Conservation (phyloP, 2,888 invertebrate species). For the Parthenolecanium corni region DNA sequence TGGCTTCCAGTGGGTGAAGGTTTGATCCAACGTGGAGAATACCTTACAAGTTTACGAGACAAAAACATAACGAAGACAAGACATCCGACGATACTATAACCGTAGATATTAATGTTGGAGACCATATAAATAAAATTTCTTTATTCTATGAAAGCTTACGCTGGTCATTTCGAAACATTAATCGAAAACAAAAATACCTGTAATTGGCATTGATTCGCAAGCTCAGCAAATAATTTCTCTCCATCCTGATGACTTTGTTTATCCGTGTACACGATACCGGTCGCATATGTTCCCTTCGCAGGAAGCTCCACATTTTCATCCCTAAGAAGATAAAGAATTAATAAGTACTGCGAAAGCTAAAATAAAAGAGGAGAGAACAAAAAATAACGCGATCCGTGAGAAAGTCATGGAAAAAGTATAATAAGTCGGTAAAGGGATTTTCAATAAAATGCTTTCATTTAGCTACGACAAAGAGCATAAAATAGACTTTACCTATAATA, state of each 20-base stretch:
- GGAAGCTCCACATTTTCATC: constrained; percentile 73
- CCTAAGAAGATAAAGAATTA: constrained; percentile 43
- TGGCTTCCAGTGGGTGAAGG: no score
- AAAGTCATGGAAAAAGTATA: no score
- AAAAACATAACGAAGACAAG: no score
- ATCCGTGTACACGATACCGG: constrained; percentile 91
- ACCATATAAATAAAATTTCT: constrained; percentile 12
- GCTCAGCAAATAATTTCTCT: constrained; percentile 65
- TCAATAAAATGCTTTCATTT: no score
- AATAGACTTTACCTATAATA: no score
- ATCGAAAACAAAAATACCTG: constrained; percentile 40
- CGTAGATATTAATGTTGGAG: constrained; percentile 13
- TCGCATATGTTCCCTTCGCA: constrained; percentile 79
- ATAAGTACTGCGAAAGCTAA: no score
- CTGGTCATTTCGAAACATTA: not conserved
- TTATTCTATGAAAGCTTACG: constrained; percentile 1
- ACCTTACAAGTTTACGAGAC: no score
- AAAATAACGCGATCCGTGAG: no score
- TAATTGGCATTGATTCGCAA: constrained; percentile 69
- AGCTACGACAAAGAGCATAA: no score
- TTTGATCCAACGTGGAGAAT: no score
- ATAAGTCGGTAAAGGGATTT: no score
- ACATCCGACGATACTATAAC: not conserved
- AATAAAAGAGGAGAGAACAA: no score
- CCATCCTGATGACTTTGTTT: constrained; percentile 64